Percentiles rank a stretch among this genome's conserved stretches.
phyloP scores from a whole-genome alignment of 2,113 vertebrate species.

The Mus spicilegus region DNA sequence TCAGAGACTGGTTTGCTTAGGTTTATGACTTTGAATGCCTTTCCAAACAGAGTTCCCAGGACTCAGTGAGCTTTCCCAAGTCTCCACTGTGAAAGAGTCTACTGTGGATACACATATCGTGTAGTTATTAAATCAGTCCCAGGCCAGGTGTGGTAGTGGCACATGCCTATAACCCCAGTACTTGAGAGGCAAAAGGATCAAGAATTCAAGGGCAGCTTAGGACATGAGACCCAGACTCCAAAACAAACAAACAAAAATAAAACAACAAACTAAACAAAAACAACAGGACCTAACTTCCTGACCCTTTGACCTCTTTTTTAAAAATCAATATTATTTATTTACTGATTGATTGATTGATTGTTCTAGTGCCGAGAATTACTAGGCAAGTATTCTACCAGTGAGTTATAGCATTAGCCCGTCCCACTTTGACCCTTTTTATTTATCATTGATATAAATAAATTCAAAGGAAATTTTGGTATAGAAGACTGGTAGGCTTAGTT shows the following conservation, averaged over 20 bases:
- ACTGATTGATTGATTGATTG: no score
- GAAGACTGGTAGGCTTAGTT: not conserved
- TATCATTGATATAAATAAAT: slow-evolving; percentile 26
- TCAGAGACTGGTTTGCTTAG: not conserved
- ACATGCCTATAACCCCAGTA: not conserved
- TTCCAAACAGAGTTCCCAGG: slow-evolving; percentile 17
- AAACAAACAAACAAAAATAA: not conserved
- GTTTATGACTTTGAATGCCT: slow-evolving; percentile 26
- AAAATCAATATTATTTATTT: not conserved
- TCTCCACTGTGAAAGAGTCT: not conserved
- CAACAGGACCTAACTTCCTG: not conserved
- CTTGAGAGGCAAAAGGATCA: not conserved
- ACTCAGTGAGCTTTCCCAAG: not conserved
- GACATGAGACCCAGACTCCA: not conserved
- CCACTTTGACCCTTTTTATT: not conserved
- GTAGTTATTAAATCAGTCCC: not conserved
- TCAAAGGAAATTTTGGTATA: not conserved
- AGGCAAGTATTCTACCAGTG: not conserved
- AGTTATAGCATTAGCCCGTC: not conserved
- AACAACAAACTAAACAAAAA: not conserved
- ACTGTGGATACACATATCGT: not conserved
- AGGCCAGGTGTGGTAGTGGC: not conserved
- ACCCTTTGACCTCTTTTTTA: not conserved
- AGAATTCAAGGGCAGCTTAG: not conserved
- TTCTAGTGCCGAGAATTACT: not conserved